phyloP scores from a whole-genome alignment of 2,113 vertebrate genomes.

The Phasianus colchicus region DNA sequence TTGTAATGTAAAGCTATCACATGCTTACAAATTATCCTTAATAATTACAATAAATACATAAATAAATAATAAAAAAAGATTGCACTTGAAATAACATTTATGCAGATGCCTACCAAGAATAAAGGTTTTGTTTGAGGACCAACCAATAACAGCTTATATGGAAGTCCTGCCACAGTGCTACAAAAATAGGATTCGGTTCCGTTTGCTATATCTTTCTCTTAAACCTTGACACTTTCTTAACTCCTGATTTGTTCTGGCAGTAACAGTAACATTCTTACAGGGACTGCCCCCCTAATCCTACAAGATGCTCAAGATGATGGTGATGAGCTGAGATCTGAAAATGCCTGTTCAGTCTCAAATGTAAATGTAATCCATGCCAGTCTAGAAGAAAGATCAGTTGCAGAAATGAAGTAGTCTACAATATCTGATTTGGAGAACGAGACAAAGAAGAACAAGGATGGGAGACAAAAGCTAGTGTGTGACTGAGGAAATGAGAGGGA shows the following conservation, averaged over 20 bases:
- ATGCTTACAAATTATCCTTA: not conserved
- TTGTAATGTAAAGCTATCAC: not conserved
- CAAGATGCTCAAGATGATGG: not conserved
- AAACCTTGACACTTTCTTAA: not conserved
- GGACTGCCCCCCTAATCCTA: not conserved
- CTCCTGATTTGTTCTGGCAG: not conserved
- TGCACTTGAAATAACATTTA: not conserved
- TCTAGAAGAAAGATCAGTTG: not conserved
- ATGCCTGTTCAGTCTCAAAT: not conserved
- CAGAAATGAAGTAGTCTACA: not conserved
- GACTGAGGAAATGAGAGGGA: not conserved
- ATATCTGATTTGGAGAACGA: not conserved
- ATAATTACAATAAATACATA: not conserved
- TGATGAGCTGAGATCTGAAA: not conserved
- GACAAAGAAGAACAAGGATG: not conserved
- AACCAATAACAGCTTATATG: not conserved
- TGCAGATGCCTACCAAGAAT: not conserved
- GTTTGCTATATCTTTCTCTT: not conserved
- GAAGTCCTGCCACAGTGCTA: not conserved
- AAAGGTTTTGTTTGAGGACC: not conserved
- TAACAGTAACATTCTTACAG: not conserved
- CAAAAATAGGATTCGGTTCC: not conserved
- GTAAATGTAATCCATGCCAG: not conserved
- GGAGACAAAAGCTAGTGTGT: not conserved
- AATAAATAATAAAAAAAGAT: not conserved